phyloP scores from a whole-genome alignment of 23 tunicate species.

The Clavelina lepadiformis region DNA sequence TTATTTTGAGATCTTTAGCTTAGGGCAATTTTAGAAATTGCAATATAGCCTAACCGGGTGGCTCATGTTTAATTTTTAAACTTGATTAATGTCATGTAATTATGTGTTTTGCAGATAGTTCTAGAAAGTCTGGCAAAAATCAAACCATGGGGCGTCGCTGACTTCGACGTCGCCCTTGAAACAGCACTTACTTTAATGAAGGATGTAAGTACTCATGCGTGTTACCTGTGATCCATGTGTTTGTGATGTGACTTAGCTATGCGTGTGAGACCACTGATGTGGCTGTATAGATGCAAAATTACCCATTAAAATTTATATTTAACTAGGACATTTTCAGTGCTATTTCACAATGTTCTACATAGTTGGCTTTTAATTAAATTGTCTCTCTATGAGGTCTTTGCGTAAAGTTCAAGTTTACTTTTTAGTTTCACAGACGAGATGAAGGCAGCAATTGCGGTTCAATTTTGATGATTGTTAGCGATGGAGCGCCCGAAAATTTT shows the following conservation, averaged over 20 bases:
- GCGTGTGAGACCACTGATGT: too few relatives aligned
- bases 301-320: too few relatives aligned
- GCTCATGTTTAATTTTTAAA: not conserved
- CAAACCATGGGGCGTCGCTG: conserved; percentile 34
- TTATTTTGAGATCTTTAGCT: too few relatives aligned
- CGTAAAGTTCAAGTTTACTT: not conserved
- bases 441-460: conserved; percentile 35
- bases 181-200: conserved; percentile 32
- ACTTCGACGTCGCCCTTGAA: conserved; percentile 34
- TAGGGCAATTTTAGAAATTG: too few relatives aligned
- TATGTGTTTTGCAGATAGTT: conserved; percentile 54
- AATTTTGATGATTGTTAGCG: conserved; percentile 66
- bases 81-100: not conserved
- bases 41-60: too few relatives aligned
- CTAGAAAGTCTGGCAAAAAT: conserved; percentile 26
- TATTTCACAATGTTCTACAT: too few relatives aligned
- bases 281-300: too few relatives aligned
- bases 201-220: conserved; percentile 35
- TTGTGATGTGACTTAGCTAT: too few relatives aligned
- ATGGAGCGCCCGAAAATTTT: conserved; percentile 70
- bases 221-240: not conserved
- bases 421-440: conserved; percentile 26
- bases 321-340: too few relatives aligned
- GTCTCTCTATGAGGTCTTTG: too few relatives aligned
- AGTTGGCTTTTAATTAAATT: too few relatives aligned